phyloP scores from a whole-genome alignment of 2,888 invertebrate genomes.

The Mythimna vitellina region DNA sequence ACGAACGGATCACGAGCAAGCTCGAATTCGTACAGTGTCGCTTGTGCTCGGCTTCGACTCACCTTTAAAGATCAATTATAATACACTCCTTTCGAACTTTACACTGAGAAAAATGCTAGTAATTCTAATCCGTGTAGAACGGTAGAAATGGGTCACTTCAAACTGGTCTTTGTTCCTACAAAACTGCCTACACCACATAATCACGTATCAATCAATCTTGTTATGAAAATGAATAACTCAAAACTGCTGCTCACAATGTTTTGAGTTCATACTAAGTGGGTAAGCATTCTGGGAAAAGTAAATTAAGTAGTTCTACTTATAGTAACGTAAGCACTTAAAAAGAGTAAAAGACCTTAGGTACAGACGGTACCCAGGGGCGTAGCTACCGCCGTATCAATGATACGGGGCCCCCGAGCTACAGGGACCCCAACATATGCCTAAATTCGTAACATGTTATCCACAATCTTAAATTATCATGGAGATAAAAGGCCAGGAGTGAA shows the following conservation, averaged over 20 bases:
- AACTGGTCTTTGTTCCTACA: not conserved
- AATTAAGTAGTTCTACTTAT: slow-evolving; percentile 19
- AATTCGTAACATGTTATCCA: too few species aligned
- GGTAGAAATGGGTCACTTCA: not conserved
- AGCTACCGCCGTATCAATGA: too few species aligned
- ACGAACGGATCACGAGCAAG: too few species aligned
- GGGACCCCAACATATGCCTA: too few species aligned
- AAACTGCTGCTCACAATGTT: slow-evolving; percentile 38
- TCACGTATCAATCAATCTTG: slow-evolving; percentile 14
- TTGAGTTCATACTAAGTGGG: slow-evolving; percentile 1
- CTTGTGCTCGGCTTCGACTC: too few species aligned
- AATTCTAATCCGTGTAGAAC: too few species aligned
- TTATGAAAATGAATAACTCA: slow-evolving; percentile 26
- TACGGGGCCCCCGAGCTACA: not conserved
- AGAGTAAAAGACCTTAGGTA: slow-evolving; percentile 1
- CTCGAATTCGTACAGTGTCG: too few species aligned
- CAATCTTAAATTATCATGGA: too few species aligned
- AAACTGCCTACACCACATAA: slow-evolving; percentile 5
- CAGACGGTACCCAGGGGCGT: too few species aligned
- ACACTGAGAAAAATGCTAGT: not conserved
- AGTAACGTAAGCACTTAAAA: slow-evolving; percentile 25
- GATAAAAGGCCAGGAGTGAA: too few species aligned
- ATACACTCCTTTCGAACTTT: not conserved
- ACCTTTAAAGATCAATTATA: too few species aligned
- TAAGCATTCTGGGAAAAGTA: slow-evolving; percentile 35